Evolutionary conservation across 2,113 vertebrate species (phyloP), one percentile per base, ranked within the genome.

Genomic region (Pachycephala philippinensis): DNA sequence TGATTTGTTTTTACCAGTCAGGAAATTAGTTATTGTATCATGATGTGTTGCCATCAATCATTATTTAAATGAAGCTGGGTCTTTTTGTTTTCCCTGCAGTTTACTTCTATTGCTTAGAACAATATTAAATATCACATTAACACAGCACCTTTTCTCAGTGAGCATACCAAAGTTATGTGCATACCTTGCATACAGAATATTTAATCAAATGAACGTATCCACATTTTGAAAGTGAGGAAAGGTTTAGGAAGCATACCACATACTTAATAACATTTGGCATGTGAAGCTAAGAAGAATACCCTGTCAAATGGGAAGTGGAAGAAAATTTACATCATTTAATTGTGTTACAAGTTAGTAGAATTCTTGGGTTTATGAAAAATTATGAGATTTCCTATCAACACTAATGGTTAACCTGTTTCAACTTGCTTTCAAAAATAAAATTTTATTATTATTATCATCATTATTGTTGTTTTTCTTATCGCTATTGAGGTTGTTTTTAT

Each of bases 1-100:
- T 63, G 16, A 59, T 89, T 63, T 91, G 28, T n/a, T 96, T 78
- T 89, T 87, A 44, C 10, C 10, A 68, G 33, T 66, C 28, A 83
- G 39, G 35, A 91, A 85, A 82, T 85, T 54, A 74, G 18, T 63
- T 85, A 60, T 64, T 87, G 11, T 37, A 79, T 47, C 42, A 63
- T 78, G 30, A 44, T 71, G 35, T 52, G 17, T 35, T 75, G 24
- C 30, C 17, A 71, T 82, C 44, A 75, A 18, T 91, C 84, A 75
- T 56, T 81, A 91, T 37, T 77, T 78, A 92, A 87, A 87, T 65
- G 2, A 84, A 87, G 19, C 5, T 45, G 17, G 1, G 7, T 27
- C 11, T 12, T 44, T 18, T 14, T 65, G 52, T 53, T 39, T 12
- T 2, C 7, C 7, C 14, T 37, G 16, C 5, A 77, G 7, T 24